phyloP scores from a whole-genome alignment of 2,888 invertebrate genomes.

The Litoditis marina region DNA sequence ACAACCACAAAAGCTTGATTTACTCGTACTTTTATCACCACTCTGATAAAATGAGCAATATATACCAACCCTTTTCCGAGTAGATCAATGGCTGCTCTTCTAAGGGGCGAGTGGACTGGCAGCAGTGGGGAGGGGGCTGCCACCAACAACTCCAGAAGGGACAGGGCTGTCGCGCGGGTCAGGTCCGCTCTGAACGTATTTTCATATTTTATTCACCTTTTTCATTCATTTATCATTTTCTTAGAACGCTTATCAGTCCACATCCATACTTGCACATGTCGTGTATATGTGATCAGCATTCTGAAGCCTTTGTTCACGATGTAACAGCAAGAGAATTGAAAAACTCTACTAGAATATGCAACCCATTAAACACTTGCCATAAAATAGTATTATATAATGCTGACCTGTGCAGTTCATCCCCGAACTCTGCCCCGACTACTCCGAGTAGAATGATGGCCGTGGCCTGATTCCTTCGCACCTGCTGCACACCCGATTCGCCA shows the following conservation, averaged over 20 bases:
- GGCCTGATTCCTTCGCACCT: conserved; percentile 84
- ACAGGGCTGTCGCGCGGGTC: conserved; percentile 69
- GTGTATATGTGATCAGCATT: too few species aligned
- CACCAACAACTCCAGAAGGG: conserved; percentile 84
- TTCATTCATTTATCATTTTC: too few species aligned
- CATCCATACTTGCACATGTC: too few species aligned
- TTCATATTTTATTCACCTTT: too few species aligned
- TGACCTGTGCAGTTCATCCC: conserved; percentile 76
- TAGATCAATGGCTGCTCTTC: conserved; percentile 92
- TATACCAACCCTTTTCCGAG: conserved; percentile 79
- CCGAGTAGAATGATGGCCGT: conserved; percentile 93
- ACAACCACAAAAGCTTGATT: too few species aligned
- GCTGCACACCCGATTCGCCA: conserved; percentile 41
- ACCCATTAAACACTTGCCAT: not conserved
- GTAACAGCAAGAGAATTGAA: too few species aligned
- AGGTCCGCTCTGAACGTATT: conserved; percentile 55
- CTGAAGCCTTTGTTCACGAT: too few species aligned
- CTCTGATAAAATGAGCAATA: too few species aligned
- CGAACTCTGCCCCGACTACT: conserved; percentile 96
- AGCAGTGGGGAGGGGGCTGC: conserved; percentile 80
- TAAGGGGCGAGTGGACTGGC: conserved; percentile 84
- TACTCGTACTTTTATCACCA: too few species aligned
- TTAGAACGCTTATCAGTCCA: too few species aligned
- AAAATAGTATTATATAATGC: not conserved
- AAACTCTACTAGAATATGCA: too few species aligned